These are phyloP conservation scores for Scleropages formosus DNA, from an alignment of 2,797 vertebrate species.

Conservation along the genomic window DNA sequence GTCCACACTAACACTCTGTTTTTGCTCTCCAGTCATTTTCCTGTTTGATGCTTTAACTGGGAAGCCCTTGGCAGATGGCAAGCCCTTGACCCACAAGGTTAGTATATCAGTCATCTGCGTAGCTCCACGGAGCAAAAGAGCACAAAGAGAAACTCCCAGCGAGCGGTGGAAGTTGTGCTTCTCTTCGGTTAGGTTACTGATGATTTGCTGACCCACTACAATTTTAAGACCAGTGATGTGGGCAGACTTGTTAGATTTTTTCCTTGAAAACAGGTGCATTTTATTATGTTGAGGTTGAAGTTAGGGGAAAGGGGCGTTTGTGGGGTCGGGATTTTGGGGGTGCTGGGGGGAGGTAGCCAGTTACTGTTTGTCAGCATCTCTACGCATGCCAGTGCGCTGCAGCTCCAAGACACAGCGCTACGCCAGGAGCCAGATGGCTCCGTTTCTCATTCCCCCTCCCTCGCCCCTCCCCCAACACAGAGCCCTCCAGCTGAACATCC, in stretches of 20 bases:
- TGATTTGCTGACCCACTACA: neutral
- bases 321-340: conserved; percentile 24
- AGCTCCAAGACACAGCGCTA: conserved; percentile 57
- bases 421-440: conserved; percentile 57
- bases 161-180: neutral
- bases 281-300: neutral
- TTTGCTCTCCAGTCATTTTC: conserved; percentile 73
- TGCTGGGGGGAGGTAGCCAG: conserved; percentile 50
- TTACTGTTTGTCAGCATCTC: conserved; percentile 66
- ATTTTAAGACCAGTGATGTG: neutral
- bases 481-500: neutral
- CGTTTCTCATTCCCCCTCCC: conserved; percentile 3
- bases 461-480: neutral
- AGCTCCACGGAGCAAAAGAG: neutral
- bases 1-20: neutral
- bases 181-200: neutral
- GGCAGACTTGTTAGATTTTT: neutral
- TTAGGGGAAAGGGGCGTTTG: neutral
- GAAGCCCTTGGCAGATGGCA: conserved; percentile 86
- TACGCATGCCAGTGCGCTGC: conserved; percentile 56
- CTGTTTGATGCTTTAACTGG: conserved; percentile 87
- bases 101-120: neutral
- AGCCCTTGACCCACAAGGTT: conserved; percentile 87
- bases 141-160: neutral
- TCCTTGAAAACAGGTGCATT: neutral